Percentiles rank a stretch among this genome's conserved stretches.
Evolutionary conservation across 2,113 vertebrate genomes (phyloP).

Genomic region (Myodes glareolus): DNA sequence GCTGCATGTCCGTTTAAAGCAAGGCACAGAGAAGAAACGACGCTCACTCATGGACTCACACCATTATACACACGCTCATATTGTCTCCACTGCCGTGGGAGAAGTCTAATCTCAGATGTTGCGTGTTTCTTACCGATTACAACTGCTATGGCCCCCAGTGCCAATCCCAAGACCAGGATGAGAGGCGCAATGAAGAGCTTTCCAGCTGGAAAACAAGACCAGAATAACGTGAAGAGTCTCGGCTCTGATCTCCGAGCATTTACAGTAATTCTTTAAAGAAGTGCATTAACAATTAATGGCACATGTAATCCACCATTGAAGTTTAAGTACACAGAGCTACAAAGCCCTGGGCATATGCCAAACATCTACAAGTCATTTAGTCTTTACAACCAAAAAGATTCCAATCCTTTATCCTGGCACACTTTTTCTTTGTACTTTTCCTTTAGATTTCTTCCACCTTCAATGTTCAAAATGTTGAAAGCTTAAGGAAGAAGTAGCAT

Average conservation of each 20-base stretch:
- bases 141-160: slow-evolving; percentile 94
- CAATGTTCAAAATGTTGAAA: not conserved
- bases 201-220: slow-evolving; percentile 89
- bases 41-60: not conserved
- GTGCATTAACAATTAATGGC: not conserved
- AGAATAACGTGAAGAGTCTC: slow-evolving; percentile 53
- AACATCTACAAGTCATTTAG: not conserved
- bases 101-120: not conserved
- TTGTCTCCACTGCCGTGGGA: not conserved
- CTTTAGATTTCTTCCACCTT: not conserved
- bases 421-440: not conserved
- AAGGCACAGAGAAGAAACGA: not conserved
- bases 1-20: not conserved
- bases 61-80: not conserved
- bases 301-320: not conserved
- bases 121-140: slow-evolving; percentile 92
- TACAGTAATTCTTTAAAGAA: not conserved
- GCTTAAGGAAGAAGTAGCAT: not conserved
- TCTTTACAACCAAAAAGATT: not conserved
- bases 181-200: slow-evolving; percentile 95
- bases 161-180: slow-evolving; percentile 94
- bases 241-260: not conserved
- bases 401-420: not conserved
- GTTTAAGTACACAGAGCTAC: not conserved
- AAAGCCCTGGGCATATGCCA: not conserved